Evolutionary conservation across 2,113 vertebrate genomes (phyloP), one percentile per base, ranked within the genome.

Genomic region (Corynorhinus townsendii): DNA sequence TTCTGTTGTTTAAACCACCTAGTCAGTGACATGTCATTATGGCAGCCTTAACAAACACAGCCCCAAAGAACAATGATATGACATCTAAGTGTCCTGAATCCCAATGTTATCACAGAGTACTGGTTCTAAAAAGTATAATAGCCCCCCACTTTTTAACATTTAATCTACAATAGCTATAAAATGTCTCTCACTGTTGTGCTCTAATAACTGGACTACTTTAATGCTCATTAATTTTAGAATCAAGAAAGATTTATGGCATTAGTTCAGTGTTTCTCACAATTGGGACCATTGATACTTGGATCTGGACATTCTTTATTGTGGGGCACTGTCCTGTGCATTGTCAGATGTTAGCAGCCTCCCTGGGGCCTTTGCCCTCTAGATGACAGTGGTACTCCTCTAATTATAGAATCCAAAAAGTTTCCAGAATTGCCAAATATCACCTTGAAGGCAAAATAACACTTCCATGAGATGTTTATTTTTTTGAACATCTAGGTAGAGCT

Each of bases 171-270:
- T 24, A 59, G 59, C 26, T 28, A 62, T 62, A 62, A 28, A 62
- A 62, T 62, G 26, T 62, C 59, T 28, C 26, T 88, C 24, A 16
- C 24, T 7, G 33, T 1, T 10, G 33, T 2, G 49, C 19, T 93
- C 9, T 40, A 94, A 73, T 52, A 22, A 56, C 19, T 64, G 26
- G 26, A 12, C 20, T 83, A 80, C 19, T 90, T 87, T 52, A 86
- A 95, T 84, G 7, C 33, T 81, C 7, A 49, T 38, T 72, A 47
- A 86, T 56, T 95, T 93, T 28, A 83, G 56, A 80, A 83, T 75
- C 14, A 80, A 84, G 11, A 33, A 76, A 40, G 5, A 26, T 73
- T 62, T 86, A 43, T 64, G 47, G 45, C 16, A 73, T 91, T 52
- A 28, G 4, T 76, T 90, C 6, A 83, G 56, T 71, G 7, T 73